Evolutionary conservation across 2,888 invertebrate species (phyloP), one percentile per base, ranked within the genome.

Genomic region (Magallana nippona): DNA sequence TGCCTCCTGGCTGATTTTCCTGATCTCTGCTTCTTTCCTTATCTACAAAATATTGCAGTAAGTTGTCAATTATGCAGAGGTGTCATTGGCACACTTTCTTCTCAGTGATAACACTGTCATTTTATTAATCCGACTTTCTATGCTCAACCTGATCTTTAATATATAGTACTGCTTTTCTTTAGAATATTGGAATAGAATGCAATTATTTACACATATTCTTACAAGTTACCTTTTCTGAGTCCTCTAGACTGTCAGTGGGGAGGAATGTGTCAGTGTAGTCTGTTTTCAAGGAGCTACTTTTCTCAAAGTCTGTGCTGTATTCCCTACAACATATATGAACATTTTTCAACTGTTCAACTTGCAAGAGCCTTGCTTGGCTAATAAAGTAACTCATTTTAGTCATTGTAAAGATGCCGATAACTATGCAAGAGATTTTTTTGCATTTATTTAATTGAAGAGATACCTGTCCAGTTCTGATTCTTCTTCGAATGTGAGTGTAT

Each of bases 191-290:
- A 44, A 44, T 8, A 44, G 44, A 44, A 8, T 44, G 44, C 10
- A 44, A 44, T 44, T 44, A 44, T 44, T 44, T 5, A 44, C 3
- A 44, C 44, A 62, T 15, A 79, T 55, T 79, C n/a, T 79, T n/a
- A 79, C 10, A 19, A 62, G 17, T 19, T 77, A 84, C 84, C 56
- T 60, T 79, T 82, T 84, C 84, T 10, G 82, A 77, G 62, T 84
- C 82, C 58, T 63, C 55, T 3, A 71, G 13, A 44, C 56, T 82
- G n/a, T 82, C 84, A 11, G 55, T 44, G n/a, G 79, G 62, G 55
- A 82, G 71, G 80, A 84, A 84, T 5, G 78, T 78, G 3, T 63
- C 82, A 77, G 79, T 82, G 79, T 84, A 84, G 17, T 82, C 79
- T 58, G 63, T 79, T 22, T 79, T 82, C 44, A 78, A 57, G 3